A percentile compares a stretch with the other conserved stretches of the same genome.
These are phyloP conservation scores for Seladonia tumulorum DNA, from an alignment of 2,888 invertebrate species.

Conservation along the genomic window DNA sequence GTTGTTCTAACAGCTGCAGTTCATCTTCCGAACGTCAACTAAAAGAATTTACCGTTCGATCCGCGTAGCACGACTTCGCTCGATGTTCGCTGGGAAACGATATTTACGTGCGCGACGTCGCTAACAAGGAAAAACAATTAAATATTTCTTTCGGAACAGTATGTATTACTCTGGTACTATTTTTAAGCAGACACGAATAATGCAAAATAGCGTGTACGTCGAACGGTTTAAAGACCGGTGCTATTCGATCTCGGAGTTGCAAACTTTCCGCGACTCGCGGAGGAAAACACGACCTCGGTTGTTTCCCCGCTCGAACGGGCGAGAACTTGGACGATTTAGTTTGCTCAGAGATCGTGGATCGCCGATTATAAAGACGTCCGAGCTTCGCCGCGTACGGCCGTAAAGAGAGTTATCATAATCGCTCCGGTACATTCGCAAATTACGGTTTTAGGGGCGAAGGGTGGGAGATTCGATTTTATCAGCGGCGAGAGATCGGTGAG, in stretches of 20 bases:
- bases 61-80: not conserved
- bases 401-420: constrained; percentile 63
- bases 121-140: not conserved
- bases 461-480: constrained; percentile 63
- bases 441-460: constrained; percentile 32
- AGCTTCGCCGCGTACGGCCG: constrained; percentile 48
- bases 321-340: constrained; percentile 5
- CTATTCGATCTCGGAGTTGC: not conserved
- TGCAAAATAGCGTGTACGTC: not conserved
- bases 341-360: constrained; percentile 39
- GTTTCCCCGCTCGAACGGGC: not conserved
- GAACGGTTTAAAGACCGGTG: not conserved
- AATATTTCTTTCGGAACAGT: not conserved
- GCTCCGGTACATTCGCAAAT: constrained; percentile 54
- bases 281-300: constrained; percentile 1
- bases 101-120: no score
- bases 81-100: not conserved
- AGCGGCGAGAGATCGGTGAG: constrained; percentile 50
- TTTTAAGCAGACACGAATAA: no score
- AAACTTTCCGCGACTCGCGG: not conserved
- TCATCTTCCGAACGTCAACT: not conserved
- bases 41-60: not conserved
- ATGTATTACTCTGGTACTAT: no score
- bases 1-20: not conserved
- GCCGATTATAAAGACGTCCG: constrained; percentile 31